Conservation (phyloP, 2,888 invertebrate species). For the Escarpia spicata region DNA sequence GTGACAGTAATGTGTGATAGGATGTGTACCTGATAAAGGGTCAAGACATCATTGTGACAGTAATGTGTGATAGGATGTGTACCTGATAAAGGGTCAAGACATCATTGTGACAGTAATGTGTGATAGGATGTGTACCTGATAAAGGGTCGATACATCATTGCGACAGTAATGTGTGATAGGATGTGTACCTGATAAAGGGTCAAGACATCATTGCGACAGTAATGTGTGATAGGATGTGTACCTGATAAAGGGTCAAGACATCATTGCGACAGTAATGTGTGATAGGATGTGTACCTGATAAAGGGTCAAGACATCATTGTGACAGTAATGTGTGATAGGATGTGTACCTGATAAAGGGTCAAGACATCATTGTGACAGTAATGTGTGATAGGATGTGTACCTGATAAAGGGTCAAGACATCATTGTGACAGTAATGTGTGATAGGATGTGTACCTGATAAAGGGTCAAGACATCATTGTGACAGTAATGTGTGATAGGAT, state of each 20-base stretch:
- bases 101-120: neutral
- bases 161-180: constrained; percentile 71
- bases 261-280: constrained; percentile 75
- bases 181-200: neutral
- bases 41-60: too few species aligned
- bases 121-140: constrained; percentile 72
- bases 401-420: constrained; percentile 81
- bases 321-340: too few species aligned
- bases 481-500: neutral
- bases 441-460: too few species aligned
- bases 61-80: too few species aligned
- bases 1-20: constrained; percentile 73
- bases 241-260: constrained; percentile 82
- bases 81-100: too few species aligned
- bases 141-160: constrained; percentile 78
- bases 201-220: neutral
- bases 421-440: constrained; percentile 73
- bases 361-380: neutral
- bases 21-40: too few species aligned
- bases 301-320: too few species aligned
- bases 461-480: neutral
- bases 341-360: too few species aligned
- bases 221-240: constrained; percentile 56
- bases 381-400: constrained; percentile 65
- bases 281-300: too few species aligned